Evolutionary conservation across 2,113 vertebrate genomes (phyloP).

Genomic region (Phodopus roborovskii): DNA sequence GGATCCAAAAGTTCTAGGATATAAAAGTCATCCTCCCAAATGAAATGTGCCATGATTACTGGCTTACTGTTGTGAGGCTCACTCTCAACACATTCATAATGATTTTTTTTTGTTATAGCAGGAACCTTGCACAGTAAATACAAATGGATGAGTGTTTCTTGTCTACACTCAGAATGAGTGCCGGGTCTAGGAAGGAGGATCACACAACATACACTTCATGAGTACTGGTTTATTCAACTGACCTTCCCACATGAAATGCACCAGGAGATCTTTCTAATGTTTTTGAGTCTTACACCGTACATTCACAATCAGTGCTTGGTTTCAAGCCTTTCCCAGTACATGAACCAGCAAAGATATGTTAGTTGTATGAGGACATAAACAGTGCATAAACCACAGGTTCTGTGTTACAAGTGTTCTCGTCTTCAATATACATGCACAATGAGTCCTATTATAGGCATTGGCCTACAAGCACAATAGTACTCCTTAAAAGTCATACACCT

Average conservation of each 20-base stretch:
- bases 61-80: neutral
- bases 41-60: neutral
- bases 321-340: neutral
- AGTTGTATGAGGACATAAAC: neutral
- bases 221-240: neutral
- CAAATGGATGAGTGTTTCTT: neutral
- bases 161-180: neutral
- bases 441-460: neutral
- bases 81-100: neutral
- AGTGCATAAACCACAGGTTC: neutral
- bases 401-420: neutral
- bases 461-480: no score
- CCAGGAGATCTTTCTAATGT: neutral
- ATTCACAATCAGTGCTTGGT: neutral
- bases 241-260: neutral
- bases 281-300: neutral
- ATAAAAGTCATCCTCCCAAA: neutral
- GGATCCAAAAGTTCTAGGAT: neutral
- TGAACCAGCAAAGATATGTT: neutral
- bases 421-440: neutral
- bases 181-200: neutral
- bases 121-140: neutral
- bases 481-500: no score
- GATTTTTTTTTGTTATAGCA: neutral
- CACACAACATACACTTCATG: neutral